Base-by-base conservation (phyloP, 2,113 vertebrate species). In the Cephalopholis sonnerati region DNA sequence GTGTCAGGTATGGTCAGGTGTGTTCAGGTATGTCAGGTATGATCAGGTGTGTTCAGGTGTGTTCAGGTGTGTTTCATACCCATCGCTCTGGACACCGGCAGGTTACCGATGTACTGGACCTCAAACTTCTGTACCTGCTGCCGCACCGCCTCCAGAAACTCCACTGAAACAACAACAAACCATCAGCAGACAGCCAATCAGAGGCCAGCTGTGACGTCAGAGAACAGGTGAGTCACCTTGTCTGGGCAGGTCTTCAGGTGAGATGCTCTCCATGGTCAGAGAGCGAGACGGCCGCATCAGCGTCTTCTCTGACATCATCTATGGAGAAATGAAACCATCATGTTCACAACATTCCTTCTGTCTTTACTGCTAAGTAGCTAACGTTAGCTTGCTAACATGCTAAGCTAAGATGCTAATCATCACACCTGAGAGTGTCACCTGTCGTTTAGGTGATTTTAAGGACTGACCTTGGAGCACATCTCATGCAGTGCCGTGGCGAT, bases 401-500 rank as follows among this genome's bases (percentile, higher is more conserved):
- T 48, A 48, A 48, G 24, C 16, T 36, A 48, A 24, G 11, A 24
- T 24, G 18, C 16, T 20, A 1, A 51, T 18, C 27, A 1, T 25
- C 7, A 17, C 5, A 17, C 57, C 16, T 29, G 13, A 2, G 10
- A 9, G 41, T 11, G 11, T 44, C 41, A 36, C 32, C 32, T 36
- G 6, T 36, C 32, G 32, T 44, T 44, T 24, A 48, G 64, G 29
- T 61, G 29, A 62, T 0, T 20, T 32, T 20, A 11, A 12, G 8
- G 22, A 32, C 83, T 70, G 17, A 99, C 98, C 98, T 99, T 97
- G 83, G 96, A 97, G 93, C 97, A 98, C 93, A 99, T 96, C 62
- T 97, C 96, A 0, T 99, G 98, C 46, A 99, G 95, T 55, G 96
- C 96, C 29, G 95, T 95, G 89, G 98, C 97, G 16, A 99, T 97